A percentile compares a stretch with the other conserved stretches of the same genome.
Conservation (phyloP, 2,888 invertebrate genomes). For the Epiblema foenella region DNA sequence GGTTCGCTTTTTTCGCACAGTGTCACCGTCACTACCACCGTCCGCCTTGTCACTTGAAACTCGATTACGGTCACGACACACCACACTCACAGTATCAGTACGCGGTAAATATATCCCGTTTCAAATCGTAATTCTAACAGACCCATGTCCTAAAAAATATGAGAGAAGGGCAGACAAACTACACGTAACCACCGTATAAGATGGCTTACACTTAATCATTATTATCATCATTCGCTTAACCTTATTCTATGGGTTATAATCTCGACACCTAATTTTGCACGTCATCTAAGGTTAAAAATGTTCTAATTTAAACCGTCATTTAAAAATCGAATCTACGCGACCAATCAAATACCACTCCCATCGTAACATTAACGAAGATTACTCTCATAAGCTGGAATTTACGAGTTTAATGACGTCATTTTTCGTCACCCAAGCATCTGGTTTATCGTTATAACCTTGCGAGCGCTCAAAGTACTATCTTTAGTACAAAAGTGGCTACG, state of each 20-base stretch:
- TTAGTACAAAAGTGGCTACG: conserved; percentile 1
- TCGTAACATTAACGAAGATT: conserved; percentile 53
- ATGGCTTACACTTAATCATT: background rate
- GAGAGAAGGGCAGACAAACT: too few species aligned
- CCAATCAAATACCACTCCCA: conserved; percentile 48
- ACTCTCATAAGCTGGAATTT: conserved; percentile 59
- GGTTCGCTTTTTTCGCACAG: too few species aligned
- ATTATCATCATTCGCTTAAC: background rate
- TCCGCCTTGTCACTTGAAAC: too few species aligned
- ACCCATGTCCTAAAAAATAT: too few species aligned
- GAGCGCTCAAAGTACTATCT: conserved; percentile 48
- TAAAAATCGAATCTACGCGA: conserved; percentile 39
- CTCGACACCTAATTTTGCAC: background rate
- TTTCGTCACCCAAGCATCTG: conserved; percentile 64
- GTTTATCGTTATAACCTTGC: conserved; percentile 71
- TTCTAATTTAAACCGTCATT: conserved; percentile 2
- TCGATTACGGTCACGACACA: too few species aligned
- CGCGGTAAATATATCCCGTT: too few species aligned
- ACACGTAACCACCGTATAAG: background rate
- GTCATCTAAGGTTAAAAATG: background rate
- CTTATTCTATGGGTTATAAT: background rate
- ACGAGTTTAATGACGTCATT: conserved; percentile 71
- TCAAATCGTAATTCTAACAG: too few species aligned
- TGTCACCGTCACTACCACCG: too few species aligned
- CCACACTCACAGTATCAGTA: too few species aligned